Base-by-base conservation (phyloP, 2,113 vertebrate genomes). In the Psilopsiagon aymara region DNA sequence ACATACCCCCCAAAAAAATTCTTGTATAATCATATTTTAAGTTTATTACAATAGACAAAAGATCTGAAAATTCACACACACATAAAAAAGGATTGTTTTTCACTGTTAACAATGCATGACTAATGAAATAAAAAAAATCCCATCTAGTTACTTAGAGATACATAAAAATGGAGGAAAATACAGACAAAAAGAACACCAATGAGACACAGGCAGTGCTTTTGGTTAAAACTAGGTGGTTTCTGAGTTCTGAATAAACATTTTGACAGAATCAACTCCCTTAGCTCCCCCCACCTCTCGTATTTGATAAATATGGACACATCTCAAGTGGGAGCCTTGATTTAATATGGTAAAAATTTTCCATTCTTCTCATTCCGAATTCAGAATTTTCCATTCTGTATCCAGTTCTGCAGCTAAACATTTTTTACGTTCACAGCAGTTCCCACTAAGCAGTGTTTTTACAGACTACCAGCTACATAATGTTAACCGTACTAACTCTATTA, bases 401-500 rank as follows among this genome's bases (percentile, higher is more conserved):
- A 59, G 21, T 28, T 67, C 29, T 43, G 37, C 53, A 37, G 60
- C 49, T 78, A 21, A 37, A 57, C n/a, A 6, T 64, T 87, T 39
- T 25, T 57, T 33, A 25, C 0, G 0, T 37, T 62, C 43, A 15
- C 15, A 53, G 60, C n/a, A 74, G 76, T 25, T 33, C 57, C 64
- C 23, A 21, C 23, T 7, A 12, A 67, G 75, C 67, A 60, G 39
- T 33, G 37, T 39, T 91, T 79, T 62, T 9, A 92, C 89, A 92
- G 83, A 67, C 82, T 51, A 77, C 76, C 86, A 77, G 55, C 53
- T 43, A 51, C 74, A 84, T 31, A 19, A 62, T 1, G 0, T 21
- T 81, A 91, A 92, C 86, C 76, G n/a, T 2, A 7, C 43, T 89
- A 96, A 94, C 84, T 76, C 69, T 24, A 55, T 89, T 78, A 87